phyloP scores from a whole-genome alignment of 2,797 vertebrate species.

The Erethizon dorsatum region DNA sequence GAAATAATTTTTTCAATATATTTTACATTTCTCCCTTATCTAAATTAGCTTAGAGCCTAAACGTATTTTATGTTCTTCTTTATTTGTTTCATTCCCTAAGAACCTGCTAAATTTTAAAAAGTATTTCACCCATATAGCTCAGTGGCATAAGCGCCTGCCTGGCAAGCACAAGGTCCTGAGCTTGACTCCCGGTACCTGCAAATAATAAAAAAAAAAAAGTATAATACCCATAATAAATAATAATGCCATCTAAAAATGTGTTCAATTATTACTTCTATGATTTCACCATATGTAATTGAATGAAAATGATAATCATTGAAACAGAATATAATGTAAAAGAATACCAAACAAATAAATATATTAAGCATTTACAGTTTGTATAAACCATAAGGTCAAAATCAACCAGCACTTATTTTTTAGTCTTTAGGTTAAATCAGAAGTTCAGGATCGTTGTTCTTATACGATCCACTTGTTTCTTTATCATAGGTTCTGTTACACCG shows the following conservation, averaged over 20 bases:
- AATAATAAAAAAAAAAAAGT: no score
- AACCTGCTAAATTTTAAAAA: background rate
- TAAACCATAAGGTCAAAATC: background rate
- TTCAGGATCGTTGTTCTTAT: background rate
- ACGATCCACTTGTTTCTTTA: background rate
- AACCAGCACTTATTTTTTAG: background rate
- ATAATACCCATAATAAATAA: background rate
- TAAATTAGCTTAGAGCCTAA: conserved; percentile 9
- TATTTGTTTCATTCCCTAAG: background rate
- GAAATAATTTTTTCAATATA: background rate
- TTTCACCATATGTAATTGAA: conserved; percentile 1
- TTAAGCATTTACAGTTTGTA: background rate
- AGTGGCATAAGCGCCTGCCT: no score
- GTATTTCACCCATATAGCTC: background rate
- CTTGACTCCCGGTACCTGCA: no score
- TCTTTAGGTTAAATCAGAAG: background rate
- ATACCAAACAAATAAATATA: background rate
- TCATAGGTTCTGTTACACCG: background rate
- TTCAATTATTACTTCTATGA: background rate
- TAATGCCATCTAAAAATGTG: background rate
- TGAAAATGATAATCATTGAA: background rate
- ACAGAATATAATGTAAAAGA: background rate
- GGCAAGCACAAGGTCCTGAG: no score
- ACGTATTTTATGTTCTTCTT: background rate
- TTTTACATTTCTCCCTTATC: background rate